Evolutionary conservation across 2,797 vertebrate species (phyloP).

Genomic region (Leuciscus waleckii): DNA sequence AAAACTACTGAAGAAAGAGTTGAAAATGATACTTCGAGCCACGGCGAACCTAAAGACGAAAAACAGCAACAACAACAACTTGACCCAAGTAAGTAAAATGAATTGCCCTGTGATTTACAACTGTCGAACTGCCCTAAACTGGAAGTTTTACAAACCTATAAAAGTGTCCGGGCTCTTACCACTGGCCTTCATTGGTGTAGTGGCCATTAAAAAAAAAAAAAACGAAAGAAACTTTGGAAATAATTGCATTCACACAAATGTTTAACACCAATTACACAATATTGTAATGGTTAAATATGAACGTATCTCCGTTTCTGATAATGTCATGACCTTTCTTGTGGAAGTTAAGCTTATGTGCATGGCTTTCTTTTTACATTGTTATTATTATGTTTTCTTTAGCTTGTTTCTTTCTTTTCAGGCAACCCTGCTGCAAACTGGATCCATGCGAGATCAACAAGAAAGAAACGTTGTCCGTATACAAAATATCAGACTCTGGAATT

Average conservation of each 20-base stretch:
- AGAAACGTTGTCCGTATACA: constrained; percentile 98
- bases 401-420: constrained; percentile 76
- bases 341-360: constrained; percentile 21
- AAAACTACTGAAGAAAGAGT: constrained; percentile 81
- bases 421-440: constrained; percentile 99
- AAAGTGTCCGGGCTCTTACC: constrained; percentile 95
- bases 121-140: constrained; percentile 94
- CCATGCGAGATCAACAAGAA: constrained; percentile 95
- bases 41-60: constrained; percentile 91
- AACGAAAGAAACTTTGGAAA: constrained; percentile 56
- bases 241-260: constrained; percentile 65
- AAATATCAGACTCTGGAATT: constrained; percentile 98
- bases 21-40: constrained; percentile 87
- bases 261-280: neutral
- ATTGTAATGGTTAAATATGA: neutral
- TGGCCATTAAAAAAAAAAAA: constrained; percentile 58
- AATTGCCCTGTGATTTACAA: constrained; percentile 96
- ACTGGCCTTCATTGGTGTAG: constrained; percentile 84
- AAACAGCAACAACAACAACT: constrained; percentile 88
- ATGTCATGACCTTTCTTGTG: neutral
- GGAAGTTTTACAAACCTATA: constrained; percentile 99
- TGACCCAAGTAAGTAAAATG: constrained; percentile 98
- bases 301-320: neutral
- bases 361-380: constrained; percentile 19
- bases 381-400: neutral